Percentiles rank a stretch among this genome's conserved stretches.
Evolutionary conservation across 2,888 invertebrate genomes (phyloP).

Genomic region (Drosophila multiciliata): DNA sequence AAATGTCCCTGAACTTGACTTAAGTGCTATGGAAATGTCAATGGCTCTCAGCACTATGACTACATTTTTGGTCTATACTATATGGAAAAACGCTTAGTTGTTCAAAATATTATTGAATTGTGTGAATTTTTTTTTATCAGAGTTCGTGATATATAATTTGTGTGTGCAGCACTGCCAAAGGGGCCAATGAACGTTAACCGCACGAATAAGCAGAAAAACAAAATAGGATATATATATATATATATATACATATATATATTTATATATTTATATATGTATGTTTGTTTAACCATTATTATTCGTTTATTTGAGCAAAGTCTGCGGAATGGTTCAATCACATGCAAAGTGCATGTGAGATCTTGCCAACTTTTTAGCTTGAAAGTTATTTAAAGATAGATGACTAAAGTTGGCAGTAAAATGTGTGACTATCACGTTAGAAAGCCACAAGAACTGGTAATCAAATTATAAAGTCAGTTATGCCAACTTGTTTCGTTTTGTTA

Average conservation of each 20-base stretch:
- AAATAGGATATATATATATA: conserved; percentile 34
- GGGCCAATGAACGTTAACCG: conserved; percentile 75
- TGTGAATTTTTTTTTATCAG: conserved; percentile 61
- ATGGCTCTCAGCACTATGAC: conserved; percentile 36
- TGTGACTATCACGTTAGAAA: not conserved
- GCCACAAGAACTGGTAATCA: not conserved
- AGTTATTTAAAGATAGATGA: not conserved
- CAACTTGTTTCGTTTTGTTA: not conserved
- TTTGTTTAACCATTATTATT: conserved; percentile 18
- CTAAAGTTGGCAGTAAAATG: not conserved
- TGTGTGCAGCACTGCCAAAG: conserved; percentile 36
- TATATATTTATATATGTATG: not conserved
- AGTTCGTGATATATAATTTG: conserved; percentile 36
- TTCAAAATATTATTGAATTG: conserved; percentile 47
- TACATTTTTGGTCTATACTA: conserved; percentile 35
- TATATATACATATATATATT: not conserved
- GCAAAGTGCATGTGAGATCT: conserved; percentile 59
- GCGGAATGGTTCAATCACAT: conserved; percentile 68
- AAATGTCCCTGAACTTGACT: conserved; percentile 75
- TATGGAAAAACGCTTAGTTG: conserved; percentile 69
- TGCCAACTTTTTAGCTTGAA: conserved; percentile 3
- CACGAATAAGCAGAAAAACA: conserved; percentile 68
- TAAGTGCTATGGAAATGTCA: conserved; percentile 52
- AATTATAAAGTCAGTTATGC: not conserved
- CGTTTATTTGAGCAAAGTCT: conserved; percentile 59